Evolutionary conservation across 2,888 invertebrate species (phyloP).

Genomic region (Ectobius pallidus): DNA sequence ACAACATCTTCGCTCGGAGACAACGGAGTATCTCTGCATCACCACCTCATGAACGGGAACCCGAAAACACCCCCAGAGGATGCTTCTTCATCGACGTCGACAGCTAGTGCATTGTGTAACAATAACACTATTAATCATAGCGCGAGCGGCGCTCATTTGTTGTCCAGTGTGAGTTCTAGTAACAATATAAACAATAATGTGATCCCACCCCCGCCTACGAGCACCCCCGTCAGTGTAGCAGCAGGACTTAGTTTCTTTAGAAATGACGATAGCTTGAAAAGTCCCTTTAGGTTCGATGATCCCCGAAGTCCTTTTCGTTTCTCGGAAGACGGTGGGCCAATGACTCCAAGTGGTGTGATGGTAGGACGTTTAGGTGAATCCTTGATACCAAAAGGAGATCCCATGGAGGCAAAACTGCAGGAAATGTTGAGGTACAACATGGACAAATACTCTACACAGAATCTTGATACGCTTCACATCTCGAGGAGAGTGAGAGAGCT

Average conservation of each 20-base stretch:
- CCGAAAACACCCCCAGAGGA: slow-evolving; percentile 62
- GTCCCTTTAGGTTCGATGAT: slow-evolving; percentile 82
- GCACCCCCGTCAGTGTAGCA: slow-evolving; percentile 29
- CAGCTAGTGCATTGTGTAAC: slow-evolving; percentile 42
- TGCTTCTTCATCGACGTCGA: slow-evolving; percentile 51
- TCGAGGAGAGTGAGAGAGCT: slow-evolving; percentile 92
- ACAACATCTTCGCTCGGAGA: slow-evolving; percentile 44
- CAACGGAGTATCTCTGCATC: slow-evolving; percentile 42
- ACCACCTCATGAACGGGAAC: slow-evolving; percentile 51
- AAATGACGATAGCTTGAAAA: slow-evolving; percentile 56
- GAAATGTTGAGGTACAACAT: slow-evolving; percentile 95
- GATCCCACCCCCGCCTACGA: slow-evolving; percentile 32
- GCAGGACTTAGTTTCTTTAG: slow-evolving; percentile 34
- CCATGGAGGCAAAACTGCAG: slow-evolving; percentile 91
- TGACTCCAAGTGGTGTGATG: slow-evolving; percentile 61
- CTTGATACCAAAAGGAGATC: slow-evolving; percentile 89
- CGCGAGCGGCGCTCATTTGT: slow-evolving; percentile 26
- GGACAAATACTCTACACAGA: slow-evolving; percentile 93
- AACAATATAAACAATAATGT: slow-evolving; percentile 22
- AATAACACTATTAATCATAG: slow-evolving; percentile 55
- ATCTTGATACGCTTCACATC: slow-evolving; percentile 93
- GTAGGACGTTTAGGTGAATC: slow-evolving; percentile 87
- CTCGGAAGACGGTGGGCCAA: slow-evolving; percentile 67
- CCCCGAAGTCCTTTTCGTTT: slow-evolving; percentile 81
- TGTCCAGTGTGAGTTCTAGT: slow-evolving; percentile 27